These are phyloP conservation scores for Pristis pectinata DNA, from an alignment of 2,797 vertebrate genomes.

Conservation along the genomic window DNA sequence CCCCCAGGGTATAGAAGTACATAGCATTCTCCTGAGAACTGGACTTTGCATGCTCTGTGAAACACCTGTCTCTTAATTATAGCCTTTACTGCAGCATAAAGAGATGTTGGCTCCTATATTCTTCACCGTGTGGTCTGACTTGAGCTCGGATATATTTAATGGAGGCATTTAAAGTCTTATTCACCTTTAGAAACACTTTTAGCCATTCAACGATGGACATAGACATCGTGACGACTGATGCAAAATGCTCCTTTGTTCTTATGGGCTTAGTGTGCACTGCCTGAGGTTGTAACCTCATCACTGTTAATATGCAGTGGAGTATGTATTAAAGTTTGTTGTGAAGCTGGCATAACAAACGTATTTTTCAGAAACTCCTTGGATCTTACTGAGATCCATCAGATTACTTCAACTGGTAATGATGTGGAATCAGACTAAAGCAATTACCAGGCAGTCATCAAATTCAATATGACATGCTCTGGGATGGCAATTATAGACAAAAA, in stretches of 20 bases:
- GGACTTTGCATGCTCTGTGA: neutral
- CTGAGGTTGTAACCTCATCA: neutral
- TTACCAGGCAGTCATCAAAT: neutral
- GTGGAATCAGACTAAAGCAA: neutral
- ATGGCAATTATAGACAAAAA: neutral
- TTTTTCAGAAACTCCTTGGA: neutral
- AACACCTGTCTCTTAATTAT: slow-evolving; percentile 24
- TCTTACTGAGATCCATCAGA: neutral
- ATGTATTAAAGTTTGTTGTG: slow-evolving; percentile 5
- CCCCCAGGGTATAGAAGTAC: neutral
- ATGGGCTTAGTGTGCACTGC: neutral
- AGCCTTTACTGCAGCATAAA: neutral
- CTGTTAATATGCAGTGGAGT: neutral
- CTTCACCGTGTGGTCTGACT: neutral
- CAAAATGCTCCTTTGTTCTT: neutral
- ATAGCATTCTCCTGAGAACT: neutral
- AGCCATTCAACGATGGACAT: neutral
- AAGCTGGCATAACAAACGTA: neutral
- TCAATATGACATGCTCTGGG: neutral
- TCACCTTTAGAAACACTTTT: neutral
- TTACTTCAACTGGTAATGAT: neutral
- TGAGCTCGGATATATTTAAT: neutral
- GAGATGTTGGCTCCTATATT: neutral
- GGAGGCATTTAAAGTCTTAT: neutral
- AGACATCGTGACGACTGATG: neutral